These are phyloP conservation scores for Styela clava DNA, from an alignment of 23 tunicate genomes.

Conservation along the genomic window DNA sequence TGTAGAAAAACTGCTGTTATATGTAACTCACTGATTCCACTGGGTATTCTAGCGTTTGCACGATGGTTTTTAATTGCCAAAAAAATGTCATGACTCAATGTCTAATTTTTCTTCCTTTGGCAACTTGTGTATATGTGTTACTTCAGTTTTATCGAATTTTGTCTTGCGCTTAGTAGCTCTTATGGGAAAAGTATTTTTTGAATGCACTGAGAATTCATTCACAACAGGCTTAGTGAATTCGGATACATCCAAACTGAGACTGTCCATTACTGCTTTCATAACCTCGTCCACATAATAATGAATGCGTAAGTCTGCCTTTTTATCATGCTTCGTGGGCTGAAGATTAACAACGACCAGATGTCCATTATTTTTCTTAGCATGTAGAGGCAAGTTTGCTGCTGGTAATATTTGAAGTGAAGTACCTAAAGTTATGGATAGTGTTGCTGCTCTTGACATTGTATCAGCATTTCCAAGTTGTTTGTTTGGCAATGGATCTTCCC, in stretches of 20 bases:
- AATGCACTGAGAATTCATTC: slow-evolving; percentile 33
- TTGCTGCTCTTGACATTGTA: slow-evolving; percentile 51
- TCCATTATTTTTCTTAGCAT: slow-evolving; percentile 72
- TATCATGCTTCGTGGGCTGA: slow-evolving; percentile 78
- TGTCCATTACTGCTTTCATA: slow-evolving; percentile 54
- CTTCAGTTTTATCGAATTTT: no score
- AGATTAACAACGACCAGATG: slow-evolving; percentile 83
- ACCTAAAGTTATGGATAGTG: slow-evolving; percentile 72
- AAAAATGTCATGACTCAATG: no score
- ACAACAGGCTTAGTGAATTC: slow-evolving; percentile 38
- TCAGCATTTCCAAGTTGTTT: slow-evolving; percentile 64
- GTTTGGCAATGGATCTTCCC: slow-evolving; percentile 92
- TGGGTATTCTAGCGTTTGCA: no score
- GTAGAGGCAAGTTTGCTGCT: slow-evolving; percentile 67
- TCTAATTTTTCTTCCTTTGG: not conserved
- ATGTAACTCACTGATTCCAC: no score
- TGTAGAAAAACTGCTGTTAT: no score
- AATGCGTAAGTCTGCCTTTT: slow-evolving; percentile 73
- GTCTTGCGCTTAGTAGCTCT: slow-evolving; percentile 8
- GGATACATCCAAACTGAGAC: slow-evolving; percentile 47
- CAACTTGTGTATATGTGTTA: no score
- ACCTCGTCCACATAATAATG: slow-evolving; percentile 72
- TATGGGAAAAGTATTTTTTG: not conserved
- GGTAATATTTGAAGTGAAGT: slow-evolving; percentile 86
- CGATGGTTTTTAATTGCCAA: no score